Percentiles rank a stretch among this genome's conserved stretches.
Evolutionary conservation across 2,113 vertebrate species (phyloP).

Genomic region (Ifrita kowaldi): DNA sequence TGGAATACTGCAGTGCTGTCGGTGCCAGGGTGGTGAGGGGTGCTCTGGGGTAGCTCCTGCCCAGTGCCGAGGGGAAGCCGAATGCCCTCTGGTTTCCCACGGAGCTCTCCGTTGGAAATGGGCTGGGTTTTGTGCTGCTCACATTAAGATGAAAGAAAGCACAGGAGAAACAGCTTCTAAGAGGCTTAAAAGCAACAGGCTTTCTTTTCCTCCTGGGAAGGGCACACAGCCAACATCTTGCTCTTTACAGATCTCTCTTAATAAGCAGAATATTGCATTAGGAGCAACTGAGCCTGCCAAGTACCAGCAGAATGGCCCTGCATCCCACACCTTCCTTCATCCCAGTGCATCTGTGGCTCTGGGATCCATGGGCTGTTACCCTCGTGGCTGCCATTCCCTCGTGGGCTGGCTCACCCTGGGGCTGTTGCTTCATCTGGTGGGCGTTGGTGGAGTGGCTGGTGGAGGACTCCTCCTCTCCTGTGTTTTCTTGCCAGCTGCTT

Average conservation of each 20-base stretch:
- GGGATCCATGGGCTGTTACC: fast-evolving
- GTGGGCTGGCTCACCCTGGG: background rate
- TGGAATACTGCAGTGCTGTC: background rate
- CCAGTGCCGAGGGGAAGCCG: fast-evolving
- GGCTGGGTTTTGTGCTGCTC: background rate
- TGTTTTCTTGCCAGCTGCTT: background rate
- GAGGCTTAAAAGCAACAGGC: slow-evolving; percentile 40
- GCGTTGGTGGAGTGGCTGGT: background rate
- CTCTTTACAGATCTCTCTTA: background rate
- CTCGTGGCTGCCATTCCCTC: background rate
- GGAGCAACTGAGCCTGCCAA: background rate
- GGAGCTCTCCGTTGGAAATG: fast-evolving
- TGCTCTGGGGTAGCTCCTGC: background rate
- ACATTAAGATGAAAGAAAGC: background rate
- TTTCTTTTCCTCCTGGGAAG: background rate
- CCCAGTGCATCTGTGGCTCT: fast-evolving
- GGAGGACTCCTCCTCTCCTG: background rate
- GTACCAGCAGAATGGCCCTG: background rate
- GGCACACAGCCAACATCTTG: background rate
- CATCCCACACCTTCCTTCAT: background rate
- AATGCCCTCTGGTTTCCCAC: background rate
- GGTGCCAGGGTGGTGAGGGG: background rate
- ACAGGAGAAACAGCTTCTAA: slow-evolving; percentile 13
- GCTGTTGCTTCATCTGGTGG: background rate
- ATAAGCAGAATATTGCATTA: slow-evolving; percentile 16